Evolutionary conservation across 1,140 invertebrate genomes (phyloP).

Genomic region (Rhyzopertha dominica): DNA sequence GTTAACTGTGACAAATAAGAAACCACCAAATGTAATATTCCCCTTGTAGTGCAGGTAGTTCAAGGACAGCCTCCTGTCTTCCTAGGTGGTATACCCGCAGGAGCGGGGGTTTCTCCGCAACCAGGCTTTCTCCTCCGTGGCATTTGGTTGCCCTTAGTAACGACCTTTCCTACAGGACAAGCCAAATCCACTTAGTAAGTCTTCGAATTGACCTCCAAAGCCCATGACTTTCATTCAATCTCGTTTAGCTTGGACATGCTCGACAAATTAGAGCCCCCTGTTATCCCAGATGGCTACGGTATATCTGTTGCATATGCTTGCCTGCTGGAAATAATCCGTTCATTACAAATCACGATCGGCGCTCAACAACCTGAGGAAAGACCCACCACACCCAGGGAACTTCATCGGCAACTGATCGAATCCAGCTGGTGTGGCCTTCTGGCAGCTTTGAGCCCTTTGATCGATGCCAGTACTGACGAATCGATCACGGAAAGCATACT

Average conservation of each 20-base stretch:
- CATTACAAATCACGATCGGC: conserved; percentile 65
- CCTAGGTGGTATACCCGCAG: conserved; percentile 61
- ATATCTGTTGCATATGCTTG: conserved; percentile 92
- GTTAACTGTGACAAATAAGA: too few species aligned
- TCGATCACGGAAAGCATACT: conserved; percentile 82
- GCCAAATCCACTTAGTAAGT: conserved; percentile 86
- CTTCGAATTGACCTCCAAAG: conserved; percentile 6
- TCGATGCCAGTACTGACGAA: conserved; percentile 95
- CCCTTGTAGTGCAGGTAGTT: conserved; percentile 32
- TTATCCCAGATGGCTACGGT: conserved; percentile 90
- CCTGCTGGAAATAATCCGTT: conserved; percentile 81
- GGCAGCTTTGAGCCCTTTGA: conserved; percentile 82
- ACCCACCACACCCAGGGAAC: conserved; percentile 45
- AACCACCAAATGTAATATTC: conserved; percentile 2
- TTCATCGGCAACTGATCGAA: conserved; percentile 77
- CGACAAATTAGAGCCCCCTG: conserved; percentile 90
- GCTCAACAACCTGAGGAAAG: conserved; percentile 45
- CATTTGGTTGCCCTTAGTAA: conserved; percentile 83
- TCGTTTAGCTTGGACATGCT: conserved; percentile 81
- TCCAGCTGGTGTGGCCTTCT: conserved; percentile 94
- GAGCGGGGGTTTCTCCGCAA: conserved; percentile 76
- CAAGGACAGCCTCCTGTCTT: conserved; percentile 64
- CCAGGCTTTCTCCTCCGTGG: conserved; percentile 90
- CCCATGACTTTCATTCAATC: conserved; percentile 9
- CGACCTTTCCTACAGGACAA: conserved; percentile 77